These are phyloP conservation scores for Steatocranus sp. DNA, from an alignment of 2,797 vertebrate species.

Conservation along the genomic window DNA sequence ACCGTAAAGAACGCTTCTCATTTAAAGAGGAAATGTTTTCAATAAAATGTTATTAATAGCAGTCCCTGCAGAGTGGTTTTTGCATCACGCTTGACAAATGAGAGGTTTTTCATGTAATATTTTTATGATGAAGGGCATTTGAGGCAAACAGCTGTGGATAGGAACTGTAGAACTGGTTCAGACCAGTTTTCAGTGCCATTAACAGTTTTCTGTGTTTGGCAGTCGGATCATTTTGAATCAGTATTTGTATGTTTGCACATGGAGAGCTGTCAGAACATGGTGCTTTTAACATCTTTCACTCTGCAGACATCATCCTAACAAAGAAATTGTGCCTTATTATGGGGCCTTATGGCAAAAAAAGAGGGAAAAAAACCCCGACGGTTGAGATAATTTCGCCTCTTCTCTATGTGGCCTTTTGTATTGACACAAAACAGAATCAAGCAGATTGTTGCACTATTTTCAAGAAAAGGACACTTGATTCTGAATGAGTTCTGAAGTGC, in stretches of 20 bases:
- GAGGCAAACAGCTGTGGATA: slow-evolving; percentile 41
- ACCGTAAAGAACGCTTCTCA: slow-evolving; percentile 11
- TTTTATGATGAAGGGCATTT: slow-evolving; percentile 56
- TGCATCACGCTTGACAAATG: slow-evolving; percentile 41
- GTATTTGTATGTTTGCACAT: not conserved
- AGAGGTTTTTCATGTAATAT: slow-evolving; percentile 54
- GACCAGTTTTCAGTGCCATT: not conserved
- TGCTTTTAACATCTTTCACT: not conserved
- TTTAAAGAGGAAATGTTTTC: slow-evolving; percentile 43
- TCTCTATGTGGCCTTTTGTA: not conserved
- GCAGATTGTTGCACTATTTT: not conserved
- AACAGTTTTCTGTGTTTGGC: not conserved
- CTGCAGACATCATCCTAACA: not conserved
- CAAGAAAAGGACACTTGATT: not conserved
- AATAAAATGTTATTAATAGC: slow-evolving; percentile 60
- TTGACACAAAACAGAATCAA: not conserved
- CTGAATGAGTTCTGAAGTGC: not conserved
- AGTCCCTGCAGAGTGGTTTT: slow-evolving; percentile 30
- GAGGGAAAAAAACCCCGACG: accelerated
- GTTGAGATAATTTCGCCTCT: not conserved
- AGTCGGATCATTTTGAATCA: not conserved
- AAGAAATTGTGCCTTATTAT: slow-evolving; percentile 6
- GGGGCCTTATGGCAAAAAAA: not conserved
- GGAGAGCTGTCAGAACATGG: not conserved
- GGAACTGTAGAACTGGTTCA: slow-evolving; percentile 27